Base-by-base conservation (phyloP, 92 coral and sea anemone species). In the Anthopleura xanthogrammica region DNA sequence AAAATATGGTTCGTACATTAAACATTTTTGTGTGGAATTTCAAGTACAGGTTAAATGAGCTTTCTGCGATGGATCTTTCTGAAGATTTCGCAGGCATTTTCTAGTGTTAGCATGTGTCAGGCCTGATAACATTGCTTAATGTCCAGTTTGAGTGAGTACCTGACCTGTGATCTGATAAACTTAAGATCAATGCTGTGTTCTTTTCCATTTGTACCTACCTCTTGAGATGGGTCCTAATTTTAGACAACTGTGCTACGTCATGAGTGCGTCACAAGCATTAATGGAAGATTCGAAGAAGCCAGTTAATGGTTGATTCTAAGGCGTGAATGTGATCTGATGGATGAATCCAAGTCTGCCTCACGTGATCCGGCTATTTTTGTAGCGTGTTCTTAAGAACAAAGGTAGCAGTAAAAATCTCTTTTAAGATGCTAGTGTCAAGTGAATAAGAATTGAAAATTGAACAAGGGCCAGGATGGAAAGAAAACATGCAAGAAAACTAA, bases 141-240 rank as follows among this genome's bases (percentile, higher is more conserved):
- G 14, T 68, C 41, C 74, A 68, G 74, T 68, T 68, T 7, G 74
- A 68, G 36, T 68, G 16, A 68, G 41, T 68, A 68, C 74, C 74
- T 68, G 74, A 68, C 42, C 74, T 68, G 16, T 29, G 42, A 23
- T 36, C 74, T 36, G 74, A 68, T 36, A 68, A 68, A 68, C 74
- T 36, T 36, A 24, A 68, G 29, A 68, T 29, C 74, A 68, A 29
- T 9, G 74, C 46, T 68, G 4, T 68, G 70, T 22, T 64, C 29
- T 19, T 10, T 64, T 64, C 72, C 72, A 64, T 22, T 64, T 19
- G 36, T 4, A 20, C 72, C 40, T 20, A 46, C 5, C 50, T 46
- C 43, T 68, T 68, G 16, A 24, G 74, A 68, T 68, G 41, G 29
- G 42, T 8, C 74, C 42, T 68, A 23, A 68, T 68, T 24, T 68